Evolutionary conservation across 1,140 invertebrate genomes (phyloP).

Genomic region (Dreissena polymorpha): DNA sequence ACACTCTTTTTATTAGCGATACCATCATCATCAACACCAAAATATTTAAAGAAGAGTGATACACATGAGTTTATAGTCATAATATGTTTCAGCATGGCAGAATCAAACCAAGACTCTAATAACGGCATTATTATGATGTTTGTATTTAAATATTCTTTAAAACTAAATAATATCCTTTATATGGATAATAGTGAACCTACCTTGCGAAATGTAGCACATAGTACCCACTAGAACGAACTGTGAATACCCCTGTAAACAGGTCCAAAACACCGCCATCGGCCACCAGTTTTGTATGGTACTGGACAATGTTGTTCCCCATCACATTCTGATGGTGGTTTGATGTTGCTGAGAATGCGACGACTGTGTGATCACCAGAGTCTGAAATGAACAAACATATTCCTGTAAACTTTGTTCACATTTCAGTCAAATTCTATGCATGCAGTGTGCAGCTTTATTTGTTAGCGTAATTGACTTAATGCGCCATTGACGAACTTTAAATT

Average conservation of each 20-base stretch:
- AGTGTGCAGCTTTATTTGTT: too few species aligned
- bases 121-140: too few species aligned
- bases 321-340: slow-evolving; percentile 27
- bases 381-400: background rate
- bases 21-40: too few species aligned
- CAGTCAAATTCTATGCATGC: background rate
- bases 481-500: background rate
- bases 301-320: background rate
- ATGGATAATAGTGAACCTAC: background rate
- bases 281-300: slow-evolving; percentile 30
- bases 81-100: too few species aligned
- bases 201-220: slow-evolving; percentile 49
- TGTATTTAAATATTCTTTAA: too few species aligned
- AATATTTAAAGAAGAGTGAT: too few species aligned
- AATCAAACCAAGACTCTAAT: too few species aligned
- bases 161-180: too few species aligned
- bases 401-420: background rate
- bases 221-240: slow-evolving; percentile 9
- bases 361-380: background rate
- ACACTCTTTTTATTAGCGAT: too few species aligned
- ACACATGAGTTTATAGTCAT: too few species aligned
- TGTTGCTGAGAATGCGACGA: slow-evolving; percentile 30
- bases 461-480: too few species aligned
- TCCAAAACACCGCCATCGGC: slow-evolving; percentile 22
- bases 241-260: slow-evolving; percentile 27